phyloP scores from a whole-genome alignment of 2,113 vertebrate genomes.

The Campylomormyrus numenius region DNA sequence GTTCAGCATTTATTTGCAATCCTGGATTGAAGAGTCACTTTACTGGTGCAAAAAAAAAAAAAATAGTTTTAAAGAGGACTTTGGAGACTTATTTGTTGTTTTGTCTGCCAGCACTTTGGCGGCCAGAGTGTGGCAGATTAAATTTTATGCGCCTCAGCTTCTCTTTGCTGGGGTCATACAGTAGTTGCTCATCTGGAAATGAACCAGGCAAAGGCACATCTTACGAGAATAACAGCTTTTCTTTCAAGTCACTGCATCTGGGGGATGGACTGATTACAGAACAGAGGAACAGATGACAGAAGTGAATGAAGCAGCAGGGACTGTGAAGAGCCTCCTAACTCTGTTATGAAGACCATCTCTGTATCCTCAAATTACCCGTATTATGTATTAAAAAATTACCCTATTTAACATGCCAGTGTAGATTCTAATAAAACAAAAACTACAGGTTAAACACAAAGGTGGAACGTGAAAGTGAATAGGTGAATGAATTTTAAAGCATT shows the following conservation, averaged over 20 bases:
- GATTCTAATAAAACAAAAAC: not conserved
- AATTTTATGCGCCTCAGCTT: not conserved
- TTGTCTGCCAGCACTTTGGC: not conserved
- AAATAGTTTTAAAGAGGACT: not conserved
- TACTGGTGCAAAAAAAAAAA: not conserved
- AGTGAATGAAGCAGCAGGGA: conserved; percentile 50
- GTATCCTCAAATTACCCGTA: not conserved
- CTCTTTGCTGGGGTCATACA: conserved; percentile 45
- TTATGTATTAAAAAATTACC: not conserved
- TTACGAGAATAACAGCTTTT: conserved; percentile 66
- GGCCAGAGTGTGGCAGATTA: not conserved
- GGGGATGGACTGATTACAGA: conserved; percentile 56
- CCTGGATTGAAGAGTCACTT: not conserved
- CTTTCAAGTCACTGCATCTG: conserved; percentile 70
- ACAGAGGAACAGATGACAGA: conserved; percentile 58
- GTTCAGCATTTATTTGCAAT: not conserved
- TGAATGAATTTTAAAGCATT: not conserved
- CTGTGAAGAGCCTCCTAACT: conserved; percentile 41
- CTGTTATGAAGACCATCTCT: conserved; percentile 23
- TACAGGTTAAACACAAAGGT: not conserved
- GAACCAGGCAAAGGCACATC: conserved; percentile 58
- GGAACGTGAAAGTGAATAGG: not conserved
- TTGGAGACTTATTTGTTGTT: not conserved
- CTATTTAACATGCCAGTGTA: not conserved
- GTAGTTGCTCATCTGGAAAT: conserved; percentile 57